phyloP scores from a whole-genome alignment of 2,113 vertebrate species.

The Eretmochelys imbricata region DNA sequence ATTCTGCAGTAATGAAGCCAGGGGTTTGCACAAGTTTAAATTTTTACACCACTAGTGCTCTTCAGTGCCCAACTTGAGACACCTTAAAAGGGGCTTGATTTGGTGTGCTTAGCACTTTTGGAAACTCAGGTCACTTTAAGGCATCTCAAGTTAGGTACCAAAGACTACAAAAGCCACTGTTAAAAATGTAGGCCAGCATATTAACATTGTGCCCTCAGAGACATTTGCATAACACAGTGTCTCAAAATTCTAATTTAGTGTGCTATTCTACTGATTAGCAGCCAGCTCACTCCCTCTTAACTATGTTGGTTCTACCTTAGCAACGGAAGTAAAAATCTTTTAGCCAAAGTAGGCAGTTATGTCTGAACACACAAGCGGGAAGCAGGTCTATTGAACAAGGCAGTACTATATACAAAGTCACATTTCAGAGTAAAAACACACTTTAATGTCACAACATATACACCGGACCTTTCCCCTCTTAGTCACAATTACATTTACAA shows the following conservation, averaged over 20 bases:
- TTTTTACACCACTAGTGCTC: not conserved
- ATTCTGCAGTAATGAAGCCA: not conserved
- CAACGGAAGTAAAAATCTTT: not conserved
- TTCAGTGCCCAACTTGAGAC: not conserved
- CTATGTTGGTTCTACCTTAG: not conserved
- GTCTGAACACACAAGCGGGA: not conserved
- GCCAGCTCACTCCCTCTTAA: not conserved
- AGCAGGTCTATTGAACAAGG: not conserved
- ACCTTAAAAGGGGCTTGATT: not conserved
- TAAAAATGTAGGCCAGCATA: not conserved
- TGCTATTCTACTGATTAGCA: not conserved
- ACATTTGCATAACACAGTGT: fast-evolving
- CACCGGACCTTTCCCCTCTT: not conserved
- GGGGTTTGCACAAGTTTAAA: not conserved
- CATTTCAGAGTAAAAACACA: not conserved
- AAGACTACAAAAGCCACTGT: not conserved
- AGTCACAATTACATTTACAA: not conserved
- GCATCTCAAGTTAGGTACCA: not conserved
- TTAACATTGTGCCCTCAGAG: not conserved
- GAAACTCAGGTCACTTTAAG: not conserved
- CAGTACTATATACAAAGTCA: not conserved
- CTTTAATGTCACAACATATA: not conserved
- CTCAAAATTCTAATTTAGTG: not conserved
- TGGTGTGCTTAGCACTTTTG: not conserved
- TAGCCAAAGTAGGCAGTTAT: not conserved